Evolutionary conservation across 2,888 invertebrate species (phyloP).

Genomic region (Gortyna flavago): DNA sequence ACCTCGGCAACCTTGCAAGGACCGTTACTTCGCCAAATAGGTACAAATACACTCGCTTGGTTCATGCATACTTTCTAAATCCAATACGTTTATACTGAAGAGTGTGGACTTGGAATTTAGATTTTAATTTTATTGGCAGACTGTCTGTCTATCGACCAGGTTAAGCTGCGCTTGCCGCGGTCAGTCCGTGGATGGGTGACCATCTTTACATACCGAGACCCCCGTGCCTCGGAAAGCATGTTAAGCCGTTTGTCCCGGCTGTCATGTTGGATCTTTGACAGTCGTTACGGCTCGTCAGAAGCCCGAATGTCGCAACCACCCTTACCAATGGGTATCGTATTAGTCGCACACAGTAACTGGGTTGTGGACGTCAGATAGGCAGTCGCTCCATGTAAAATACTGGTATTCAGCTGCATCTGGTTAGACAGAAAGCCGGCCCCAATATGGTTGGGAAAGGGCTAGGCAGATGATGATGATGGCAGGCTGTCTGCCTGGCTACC

Average conservation of each 20-base stretch:
- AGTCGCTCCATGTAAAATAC: neutral
- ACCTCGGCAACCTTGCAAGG: constrained; percentile 62
- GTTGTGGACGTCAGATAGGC: neutral
- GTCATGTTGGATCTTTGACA: no score
- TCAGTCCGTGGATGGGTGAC: no score
- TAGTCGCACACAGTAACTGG: no score
- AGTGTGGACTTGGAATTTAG: neutral
- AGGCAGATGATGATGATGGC: neutral
- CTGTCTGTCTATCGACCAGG: neutral
- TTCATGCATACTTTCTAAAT: constrained; percentile 36
- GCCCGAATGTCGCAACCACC: no score
- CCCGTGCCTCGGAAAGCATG: no score
- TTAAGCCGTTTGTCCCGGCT: no score
- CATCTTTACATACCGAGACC: no score
- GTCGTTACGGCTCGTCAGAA: no score
- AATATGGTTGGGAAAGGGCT: neutral
- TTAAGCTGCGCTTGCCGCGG: no score
- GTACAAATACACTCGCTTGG: constrained; percentile 31
- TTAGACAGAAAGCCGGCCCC: neutral
- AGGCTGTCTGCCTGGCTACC: neutral
- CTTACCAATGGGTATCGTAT: no score
- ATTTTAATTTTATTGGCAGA: neutral
- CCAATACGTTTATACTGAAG: constrained; percentile 1
- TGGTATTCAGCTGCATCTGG: neutral
- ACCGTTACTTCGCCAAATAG: constrained; percentile 30